Evolutionary conservation across 2,797 vertebrate genomes (phyloP).

Genomic region (Morus bassanus): DNA sequence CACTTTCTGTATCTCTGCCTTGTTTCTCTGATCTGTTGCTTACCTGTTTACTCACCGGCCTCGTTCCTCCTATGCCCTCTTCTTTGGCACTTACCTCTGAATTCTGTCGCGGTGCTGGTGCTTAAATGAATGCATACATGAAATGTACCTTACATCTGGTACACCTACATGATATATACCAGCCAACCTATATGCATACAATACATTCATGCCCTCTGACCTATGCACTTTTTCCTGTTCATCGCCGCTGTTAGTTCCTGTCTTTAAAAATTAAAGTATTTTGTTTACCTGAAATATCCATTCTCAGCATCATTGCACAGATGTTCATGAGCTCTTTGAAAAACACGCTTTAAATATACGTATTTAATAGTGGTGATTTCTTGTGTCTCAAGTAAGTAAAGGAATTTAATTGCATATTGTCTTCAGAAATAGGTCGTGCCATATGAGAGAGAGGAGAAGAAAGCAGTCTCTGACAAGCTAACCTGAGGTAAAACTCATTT

Average conservation of each 20-base stretch:
- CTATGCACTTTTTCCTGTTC: not conserved
- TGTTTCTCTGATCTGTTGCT: not conserved
- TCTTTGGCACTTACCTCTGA: not conserved
- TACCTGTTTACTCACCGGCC: not conserved
- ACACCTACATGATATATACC: not conserved
- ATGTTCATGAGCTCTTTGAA: not conserved
- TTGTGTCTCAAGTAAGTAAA: not conserved
- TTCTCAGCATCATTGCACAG: not conserved
- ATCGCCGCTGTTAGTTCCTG: not conserved
- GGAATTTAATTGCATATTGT: not conserved
- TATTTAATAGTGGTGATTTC: not conserved
- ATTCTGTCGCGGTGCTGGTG: not conserved
- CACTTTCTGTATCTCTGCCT: not conserved
- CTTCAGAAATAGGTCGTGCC: not conserved
- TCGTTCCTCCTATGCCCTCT: not conserved
- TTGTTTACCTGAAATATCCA: not conserved
- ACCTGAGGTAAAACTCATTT: not conserved
- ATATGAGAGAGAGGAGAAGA: not conserved
- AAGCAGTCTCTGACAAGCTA: not conserved
- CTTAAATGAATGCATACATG: not conserved
- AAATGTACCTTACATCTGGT: not conserved
- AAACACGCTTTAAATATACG: not conserved
- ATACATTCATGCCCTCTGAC: not conserved
- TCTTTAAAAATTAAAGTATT: not conserved
- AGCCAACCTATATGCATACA: fast-evolving